These are phyloP conservation scores for Bucco capensis DNA, from an alignment of 2,113 vertebrate species.

Conservation along the genomic window DNA sequence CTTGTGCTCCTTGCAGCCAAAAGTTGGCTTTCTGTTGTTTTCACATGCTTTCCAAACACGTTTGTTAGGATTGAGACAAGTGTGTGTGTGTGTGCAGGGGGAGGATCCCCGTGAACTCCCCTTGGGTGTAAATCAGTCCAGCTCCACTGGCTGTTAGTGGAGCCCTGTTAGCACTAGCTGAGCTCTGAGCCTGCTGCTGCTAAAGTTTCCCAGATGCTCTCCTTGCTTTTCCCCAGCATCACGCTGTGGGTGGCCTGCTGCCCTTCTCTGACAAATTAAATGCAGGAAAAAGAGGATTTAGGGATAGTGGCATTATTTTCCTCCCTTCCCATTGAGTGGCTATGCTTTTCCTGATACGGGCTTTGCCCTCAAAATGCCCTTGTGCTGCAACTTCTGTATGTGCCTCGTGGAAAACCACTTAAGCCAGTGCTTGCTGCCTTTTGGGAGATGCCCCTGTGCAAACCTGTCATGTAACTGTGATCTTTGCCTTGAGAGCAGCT, in stretches of 20 bases:
- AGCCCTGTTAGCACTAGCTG: background rate
- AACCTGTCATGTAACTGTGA: background rate
- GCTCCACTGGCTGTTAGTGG: background rate
- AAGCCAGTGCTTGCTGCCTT: background rate
- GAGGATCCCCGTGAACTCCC: background rate
- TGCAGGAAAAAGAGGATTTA: background rate
- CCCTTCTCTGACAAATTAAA: background rate
- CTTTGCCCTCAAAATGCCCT: background rate
- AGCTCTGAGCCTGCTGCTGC: background rate
- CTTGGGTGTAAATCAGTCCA: background rate
- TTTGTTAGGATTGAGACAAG: slow-evolving; percentile 16
- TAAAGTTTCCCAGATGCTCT: slow-evolving; percentile 28
- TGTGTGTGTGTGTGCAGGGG: background rate
- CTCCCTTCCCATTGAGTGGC: background rate
- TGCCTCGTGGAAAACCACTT: background rate
- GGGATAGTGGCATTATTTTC: background rate
- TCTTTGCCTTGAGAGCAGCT: background rate
- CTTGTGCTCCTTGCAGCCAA: slow-evolving; percentile 8
- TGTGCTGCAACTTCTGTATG: background rate
- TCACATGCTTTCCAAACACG: background rate
- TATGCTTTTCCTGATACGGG: background rate
- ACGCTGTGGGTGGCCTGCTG: background rate
- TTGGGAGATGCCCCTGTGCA: background rate
- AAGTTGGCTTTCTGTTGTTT: slow-evolving; percentile 14
- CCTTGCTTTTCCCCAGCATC: background rate